Conservation (phyloP, 2,888 invertebrate species). For the Oegoconia quadripuncta region DNA sequence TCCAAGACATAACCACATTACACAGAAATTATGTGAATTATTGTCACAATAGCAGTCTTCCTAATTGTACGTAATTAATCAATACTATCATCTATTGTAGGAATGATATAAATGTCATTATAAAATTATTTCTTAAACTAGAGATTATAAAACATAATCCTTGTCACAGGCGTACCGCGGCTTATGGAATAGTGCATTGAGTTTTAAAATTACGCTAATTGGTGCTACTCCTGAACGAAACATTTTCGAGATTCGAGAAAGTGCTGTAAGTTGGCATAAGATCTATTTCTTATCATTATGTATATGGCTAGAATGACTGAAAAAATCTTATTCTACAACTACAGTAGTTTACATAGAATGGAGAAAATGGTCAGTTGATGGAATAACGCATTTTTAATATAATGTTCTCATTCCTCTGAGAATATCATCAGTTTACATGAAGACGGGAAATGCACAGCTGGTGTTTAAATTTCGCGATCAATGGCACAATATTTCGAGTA, state of each 20-base stretch:
- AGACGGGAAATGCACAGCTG: conserved; percentile 34
- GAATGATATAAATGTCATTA: conserved; percentile 35
- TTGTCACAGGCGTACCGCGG: conserved; percentile 26
- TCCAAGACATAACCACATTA: conserved; percentile 41
- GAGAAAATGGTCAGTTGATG: conserved; percentile 13
- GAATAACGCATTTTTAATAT: neutral
- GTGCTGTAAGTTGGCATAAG: conserved; percentile 21
- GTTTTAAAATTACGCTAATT: conserved; percentile 6
- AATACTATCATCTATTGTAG: conserved; percentile 27
- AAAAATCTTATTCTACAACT: conserved; percentile 25
- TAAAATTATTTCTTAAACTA: conserved; percentile 17
- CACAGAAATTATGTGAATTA: conserved; percentile 34
- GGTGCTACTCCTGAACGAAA: neutral
- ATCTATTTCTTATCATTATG: conserved; percentile 26
- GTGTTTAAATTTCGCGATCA: conserved; percentile 23
- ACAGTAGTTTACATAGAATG: conserved; percentile 16
- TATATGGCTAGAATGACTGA: conserved; percentile 46
- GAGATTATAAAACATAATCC: conserved; percentile 19
- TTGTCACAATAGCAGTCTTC: conserved; percentile 49
- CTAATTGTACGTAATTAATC: conserved; percentile 31
- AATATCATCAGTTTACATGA: too few species aligned
- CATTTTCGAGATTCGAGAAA: conserved; percentile 19
- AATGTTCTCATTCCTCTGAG: too few species aligned
- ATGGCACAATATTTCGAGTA: conserved; percentile 51
- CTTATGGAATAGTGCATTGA: conserved; percentile 4